Evolutionary conservation across 1,140 invertebrate species (phyloP), one percentile per base, ranked within the genome.

Genomic region (Halesus radiatus): DNA sequence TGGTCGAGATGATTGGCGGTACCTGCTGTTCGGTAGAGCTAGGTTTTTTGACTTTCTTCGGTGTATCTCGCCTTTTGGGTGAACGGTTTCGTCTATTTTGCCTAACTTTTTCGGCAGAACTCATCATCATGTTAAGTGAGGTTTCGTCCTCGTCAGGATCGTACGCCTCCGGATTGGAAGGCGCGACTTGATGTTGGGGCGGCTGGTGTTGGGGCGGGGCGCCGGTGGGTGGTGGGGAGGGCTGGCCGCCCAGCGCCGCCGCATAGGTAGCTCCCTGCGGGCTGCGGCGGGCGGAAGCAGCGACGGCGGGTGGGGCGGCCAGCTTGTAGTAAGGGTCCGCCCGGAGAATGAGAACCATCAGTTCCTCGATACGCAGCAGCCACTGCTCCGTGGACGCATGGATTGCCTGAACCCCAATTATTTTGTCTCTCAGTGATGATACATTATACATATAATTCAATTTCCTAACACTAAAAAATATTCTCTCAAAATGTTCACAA

Each of bases 381-480:
- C 90, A 90, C 88, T 90, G 90, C 88, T 93, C 92, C 88, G 92
- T 90, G 88, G 89, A 89, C 88, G 88, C 86, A 88, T 90, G 92
- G 87, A 92, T 90, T 88, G 93, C 93, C 94, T 95, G 93, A 92
- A 92, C 91, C 90, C 91, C 90, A 91, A 91, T 90, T 89, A 89
- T 86, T 88, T 79, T 78, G 45, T 81, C 78, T 83, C 82, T 83
- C 82, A 83, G 68, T 83, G 76, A 83, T 80, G 75, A 23, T 45
- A 75, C 50, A 72, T 75, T 75, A 60, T 50, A 75, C 37, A 75
- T 29, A 56, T 32, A 26, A 58, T 75, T 75, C 20, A 16, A 75
- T 58, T 58, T 32, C 56, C 23, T 75, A 75, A 58, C 72, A 15
- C 54, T 75, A 75, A 75, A 75, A 29, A 75, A 20, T 54, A 53